phyloP scores from a whole-genome alignment of 1,140 invertebrate genomes.

The Lasioglossum albipes region DNA sequence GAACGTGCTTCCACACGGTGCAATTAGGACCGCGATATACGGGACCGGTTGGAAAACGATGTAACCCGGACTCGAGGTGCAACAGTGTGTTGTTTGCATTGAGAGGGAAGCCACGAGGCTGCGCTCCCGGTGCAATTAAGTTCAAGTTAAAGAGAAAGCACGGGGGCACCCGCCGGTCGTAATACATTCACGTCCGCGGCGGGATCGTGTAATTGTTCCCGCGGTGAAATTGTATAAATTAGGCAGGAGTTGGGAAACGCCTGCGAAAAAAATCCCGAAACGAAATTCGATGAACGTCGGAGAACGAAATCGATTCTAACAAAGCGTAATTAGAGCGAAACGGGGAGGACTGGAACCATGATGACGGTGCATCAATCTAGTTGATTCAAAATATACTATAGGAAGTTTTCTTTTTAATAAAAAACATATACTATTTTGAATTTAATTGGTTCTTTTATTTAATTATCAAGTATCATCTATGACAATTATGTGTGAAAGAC shows the following conservation, averaged over 20 bases:
- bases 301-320: neutral
- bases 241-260: slow-evolving; percentile 13
- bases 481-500: too few species aligned
- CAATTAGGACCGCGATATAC: neutral
- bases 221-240: slow-evolving; percentile 47
- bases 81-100: neutral
- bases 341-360: too few species aligned
- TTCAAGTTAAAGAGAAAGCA: slow-evolving; percentile 51
- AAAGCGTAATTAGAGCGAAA: neutral
- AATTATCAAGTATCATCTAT: too few species aligned
- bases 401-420: too few species aligned
- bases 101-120: slow-evolving; percentile 35
- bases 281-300: neutral
- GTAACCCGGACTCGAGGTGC: neutral
- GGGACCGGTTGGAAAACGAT: slow-evolving; percentile 6
- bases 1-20: too few species aligned
- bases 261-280: neutral
- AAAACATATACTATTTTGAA: too few species aligned
- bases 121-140: slow-evolving; percentile 36
- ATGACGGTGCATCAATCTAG: too few species aligned
- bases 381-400: too few species aligned
- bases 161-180: neutral
- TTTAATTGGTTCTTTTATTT: too few species aligned
- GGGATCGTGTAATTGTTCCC: slow-evolving; percentile 36
- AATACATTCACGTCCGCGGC: slow-evolving; percentile 18